Evolutionary conservation across 1,140 invertebrate genomes (phyloP), one percentile per base, ranked within the genome.

Genomic region (Hylaeus anthracinus): DNA sequence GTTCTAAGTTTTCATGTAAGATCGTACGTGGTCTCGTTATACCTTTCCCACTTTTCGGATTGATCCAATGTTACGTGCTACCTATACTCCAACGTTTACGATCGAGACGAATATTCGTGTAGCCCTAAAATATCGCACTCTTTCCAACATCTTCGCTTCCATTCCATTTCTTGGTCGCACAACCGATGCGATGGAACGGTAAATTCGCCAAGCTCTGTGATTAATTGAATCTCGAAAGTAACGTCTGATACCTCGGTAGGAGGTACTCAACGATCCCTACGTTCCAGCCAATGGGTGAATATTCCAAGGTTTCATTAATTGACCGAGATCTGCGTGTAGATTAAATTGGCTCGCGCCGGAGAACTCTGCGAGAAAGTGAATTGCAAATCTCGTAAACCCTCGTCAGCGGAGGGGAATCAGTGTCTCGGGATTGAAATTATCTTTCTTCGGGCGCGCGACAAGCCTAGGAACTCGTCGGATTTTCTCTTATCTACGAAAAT

Each of bases 171-270:
- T n/a, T 64, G 41, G 37, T 26, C 48, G 43, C 56, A 53, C 60
- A 14, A 43, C 69, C 2, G 41, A 14, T 5, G 37, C 69, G 69
- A 56, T 1, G 56, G 70, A 58, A 83, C 77, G 83, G 80, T 85
- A 85, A 85, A 85, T 85, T 84, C 63, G 61, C 72, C 26, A 15
- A 45, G 64, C 74, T 64, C 71, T 41, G n/a, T 83, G 82, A 85
- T 85, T 85, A 85, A 85, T 85, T 84, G 83, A 85, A 85, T 85
- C 83, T 85, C 60, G 82, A 85, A 84, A 85, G 83, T 80, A 85
- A 85, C 77, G 77, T 58, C 43, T 78, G 69, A 84, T 85, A 66
- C 51, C 67, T 15, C 41, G 56, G 69, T 26, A 72, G 51, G 60
- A 82, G 12, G 41, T 56, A 74, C 77, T 84, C 84, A 85, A 81